Evolutionary conservation across 2,113 vertebrate genomes (phyloP).

Genomic region (Pelmatolapia mariae): DNA sequence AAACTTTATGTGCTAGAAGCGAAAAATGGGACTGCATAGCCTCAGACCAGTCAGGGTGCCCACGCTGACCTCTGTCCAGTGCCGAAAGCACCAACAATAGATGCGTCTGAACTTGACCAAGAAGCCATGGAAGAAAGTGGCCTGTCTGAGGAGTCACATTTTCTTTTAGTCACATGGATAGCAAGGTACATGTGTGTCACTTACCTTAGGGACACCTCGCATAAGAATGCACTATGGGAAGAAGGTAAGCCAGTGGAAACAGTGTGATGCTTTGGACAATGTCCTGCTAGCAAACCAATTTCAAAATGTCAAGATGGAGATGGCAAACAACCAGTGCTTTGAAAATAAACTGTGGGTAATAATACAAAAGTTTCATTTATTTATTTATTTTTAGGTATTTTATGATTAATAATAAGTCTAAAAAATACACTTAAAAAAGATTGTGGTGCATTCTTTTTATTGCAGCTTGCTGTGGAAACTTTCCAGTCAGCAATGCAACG

Average conservation of each 20-base stretch:
- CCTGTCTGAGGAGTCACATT: neutral
- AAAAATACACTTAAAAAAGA: neutral
- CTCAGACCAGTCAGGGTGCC: neutral
- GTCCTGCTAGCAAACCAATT: neutral
- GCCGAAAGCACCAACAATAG: neutral
- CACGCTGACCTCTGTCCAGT: neutral
- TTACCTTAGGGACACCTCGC: neutral
- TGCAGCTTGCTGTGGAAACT: neutral
- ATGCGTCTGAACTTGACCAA: rapidly evolving
- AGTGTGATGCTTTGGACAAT: neutral
- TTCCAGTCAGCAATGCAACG: neutral
- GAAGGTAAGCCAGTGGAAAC: neutral
- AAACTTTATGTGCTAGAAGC: neutral
- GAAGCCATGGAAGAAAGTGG: neutral
- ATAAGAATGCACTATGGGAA: neutral
- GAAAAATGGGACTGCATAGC: neutral
- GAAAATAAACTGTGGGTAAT: neutral
- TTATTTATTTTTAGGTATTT: neutral
- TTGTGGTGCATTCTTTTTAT: neutral
- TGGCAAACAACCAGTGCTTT: neutral
- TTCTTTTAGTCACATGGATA: neutral
- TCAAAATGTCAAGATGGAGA: neutral
- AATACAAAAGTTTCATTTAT: neutral
- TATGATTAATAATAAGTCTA: neutral
- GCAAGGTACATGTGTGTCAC: neutral